Conservation (phyloP, 2,797 vertebrate genomes). For the Gila robusta region DNA sequence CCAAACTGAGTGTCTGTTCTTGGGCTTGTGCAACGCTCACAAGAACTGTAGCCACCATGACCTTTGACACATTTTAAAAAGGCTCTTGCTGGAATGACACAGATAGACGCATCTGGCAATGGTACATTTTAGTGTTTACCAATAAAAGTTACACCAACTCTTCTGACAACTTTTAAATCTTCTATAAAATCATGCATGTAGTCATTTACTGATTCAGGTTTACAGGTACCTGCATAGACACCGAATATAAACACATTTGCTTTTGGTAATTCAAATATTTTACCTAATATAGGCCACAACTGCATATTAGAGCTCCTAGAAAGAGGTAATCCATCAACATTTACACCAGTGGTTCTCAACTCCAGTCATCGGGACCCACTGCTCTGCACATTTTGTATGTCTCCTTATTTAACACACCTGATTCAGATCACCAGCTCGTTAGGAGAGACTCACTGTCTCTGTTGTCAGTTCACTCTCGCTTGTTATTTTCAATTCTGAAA, state of each 20-base stretch:
- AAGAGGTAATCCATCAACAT: constrained; percentile 5
- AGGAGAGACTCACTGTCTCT: background rate
- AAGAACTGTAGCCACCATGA: background rate
- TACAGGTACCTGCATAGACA: background rate
- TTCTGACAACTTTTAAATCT: background rate
- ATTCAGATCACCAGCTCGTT: no score
- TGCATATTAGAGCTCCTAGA: background rate
- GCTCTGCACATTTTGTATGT: no score
- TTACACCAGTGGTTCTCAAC: background rate
- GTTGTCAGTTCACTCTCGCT: background rate
- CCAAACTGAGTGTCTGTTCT: background rate
- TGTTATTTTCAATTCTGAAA: background rate
- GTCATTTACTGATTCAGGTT: background rate
- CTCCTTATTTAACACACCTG: no score
- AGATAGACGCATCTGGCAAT: background rate
- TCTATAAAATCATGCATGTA: background rate
- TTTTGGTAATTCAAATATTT: background rate
- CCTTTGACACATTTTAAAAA: background rate
- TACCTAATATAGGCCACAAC: background rate
- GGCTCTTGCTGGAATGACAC: background rate
- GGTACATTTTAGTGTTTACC: no score
- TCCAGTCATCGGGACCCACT: no score
- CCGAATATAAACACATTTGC: background rate
- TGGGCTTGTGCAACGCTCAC: background rate
- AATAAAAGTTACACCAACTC: background rate